These are phyloP conservation scores for Platichthys flesus DNA, from an alignment of 2,113 vertebrate species.

Conservation along the genomic window DNA sequence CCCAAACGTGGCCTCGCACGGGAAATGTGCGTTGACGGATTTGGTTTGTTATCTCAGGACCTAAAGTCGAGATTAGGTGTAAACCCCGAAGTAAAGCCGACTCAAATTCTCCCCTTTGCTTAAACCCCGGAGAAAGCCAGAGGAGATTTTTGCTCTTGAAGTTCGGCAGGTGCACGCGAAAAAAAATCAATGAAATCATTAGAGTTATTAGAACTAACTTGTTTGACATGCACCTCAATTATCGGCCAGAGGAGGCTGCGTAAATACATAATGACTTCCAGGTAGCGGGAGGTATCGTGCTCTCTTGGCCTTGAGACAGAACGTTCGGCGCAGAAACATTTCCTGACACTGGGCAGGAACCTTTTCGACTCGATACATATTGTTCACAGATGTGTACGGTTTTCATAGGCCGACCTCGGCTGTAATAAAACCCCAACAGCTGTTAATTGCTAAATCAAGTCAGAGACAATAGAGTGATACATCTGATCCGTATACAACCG, in stretches of 20 bases:
- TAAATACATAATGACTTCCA: slow-evolving; percentile 56
- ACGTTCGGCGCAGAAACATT: slow-evolving; percentile 56
- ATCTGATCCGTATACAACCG: slow-evolving; percentile 23
- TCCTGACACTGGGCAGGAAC: slow-evolving; percentile 52
- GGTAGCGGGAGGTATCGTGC: slow-evolving; percentile 30
- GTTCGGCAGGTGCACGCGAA: slow-evolving; percentile 47
- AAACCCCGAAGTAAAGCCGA: slow-evolving; percentile 13
- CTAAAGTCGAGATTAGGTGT: slow-evolving; percentile 12
- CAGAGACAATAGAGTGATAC: slow-evolving; percentile 34
- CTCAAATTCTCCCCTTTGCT: not conserved
- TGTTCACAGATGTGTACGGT: slow-evolving; percentile 73
- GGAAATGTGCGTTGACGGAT: slow-evolving; percentile 30
- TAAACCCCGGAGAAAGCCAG: too few relatives aligned
- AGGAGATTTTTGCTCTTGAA: not conserved
- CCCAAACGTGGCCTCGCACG: slow-evolving; percentile 14
- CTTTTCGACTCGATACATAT: slow-evolving; percentile 58
- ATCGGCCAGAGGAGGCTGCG: not conserved
- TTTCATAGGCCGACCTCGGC: slow-evolving; percentile 32
- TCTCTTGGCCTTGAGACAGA: slow-evolving; percentile 58
- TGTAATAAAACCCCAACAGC: slow-evolving; percentile 57
- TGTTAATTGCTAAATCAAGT: slow-evolving; percentile 67
- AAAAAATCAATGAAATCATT: not conserved
- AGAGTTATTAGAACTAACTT: slow-evolving; percentile 27
- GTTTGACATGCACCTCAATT: slow-evolving; percentile 40
- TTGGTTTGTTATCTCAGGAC: slow-evolving; percentile 42